A percentile compares a stretch with the other conserved stretches of the same genome.
Evolutionary conservation across 2,888 invertebrate species (phyloP).

Genomic region (Lasioglossum leucozonium): DNA sequence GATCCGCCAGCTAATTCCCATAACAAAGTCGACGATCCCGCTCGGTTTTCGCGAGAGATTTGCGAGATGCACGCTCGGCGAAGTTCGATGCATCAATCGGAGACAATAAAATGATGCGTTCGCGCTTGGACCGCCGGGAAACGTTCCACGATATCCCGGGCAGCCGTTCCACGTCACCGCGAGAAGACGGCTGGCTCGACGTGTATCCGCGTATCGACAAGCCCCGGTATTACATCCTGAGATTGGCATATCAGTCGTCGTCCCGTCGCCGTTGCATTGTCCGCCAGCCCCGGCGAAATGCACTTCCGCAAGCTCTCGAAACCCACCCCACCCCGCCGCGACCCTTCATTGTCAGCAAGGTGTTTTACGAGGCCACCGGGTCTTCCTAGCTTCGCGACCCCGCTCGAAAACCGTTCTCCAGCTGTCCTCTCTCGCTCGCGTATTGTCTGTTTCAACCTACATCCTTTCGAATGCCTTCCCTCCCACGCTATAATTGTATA

Average conservation of each 20-base stretch:
- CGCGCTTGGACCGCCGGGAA: neutral
- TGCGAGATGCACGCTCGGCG: neutral
- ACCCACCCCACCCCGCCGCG: conserved; percentile 31
- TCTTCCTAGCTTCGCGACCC: conserved; percentile 11
- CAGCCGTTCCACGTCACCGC: conserved; percentile 36
- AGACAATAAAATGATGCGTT: conserved; percentile 19
- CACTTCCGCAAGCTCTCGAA: conserved; percentile 43
- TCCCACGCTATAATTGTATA: neutral
- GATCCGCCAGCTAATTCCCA: conserved; percentile 25
- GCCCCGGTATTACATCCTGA: conserved; percentile 55
- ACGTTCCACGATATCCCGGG: conserved; percentile 24
- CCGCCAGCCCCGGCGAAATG: conserved; percentile 48
- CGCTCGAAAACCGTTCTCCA: conserved; percentile 38
- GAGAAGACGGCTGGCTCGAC: conserved; percentile 29
- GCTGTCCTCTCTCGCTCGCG: conserved; percentile 27
- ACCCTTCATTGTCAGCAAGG: conserved; percentile 58
- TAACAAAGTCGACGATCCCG: neutral
- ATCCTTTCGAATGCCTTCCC: conserved; percentile 30
- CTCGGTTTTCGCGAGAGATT: neutral
- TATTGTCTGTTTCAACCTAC: neutral
- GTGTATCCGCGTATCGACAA: conserved; percentile 59
- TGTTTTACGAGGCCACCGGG: conserved; percentile 65
- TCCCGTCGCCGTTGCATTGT: conserved; percentile 52
- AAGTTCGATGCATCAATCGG: neutral
- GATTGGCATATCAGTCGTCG: conserved; percentile 67